These are phyloP conservation scores for Leptinotarsa undecemlineata DNA, from an alignment of 1,140 invertebrate species.

Conservation along the genomic window DNA sequence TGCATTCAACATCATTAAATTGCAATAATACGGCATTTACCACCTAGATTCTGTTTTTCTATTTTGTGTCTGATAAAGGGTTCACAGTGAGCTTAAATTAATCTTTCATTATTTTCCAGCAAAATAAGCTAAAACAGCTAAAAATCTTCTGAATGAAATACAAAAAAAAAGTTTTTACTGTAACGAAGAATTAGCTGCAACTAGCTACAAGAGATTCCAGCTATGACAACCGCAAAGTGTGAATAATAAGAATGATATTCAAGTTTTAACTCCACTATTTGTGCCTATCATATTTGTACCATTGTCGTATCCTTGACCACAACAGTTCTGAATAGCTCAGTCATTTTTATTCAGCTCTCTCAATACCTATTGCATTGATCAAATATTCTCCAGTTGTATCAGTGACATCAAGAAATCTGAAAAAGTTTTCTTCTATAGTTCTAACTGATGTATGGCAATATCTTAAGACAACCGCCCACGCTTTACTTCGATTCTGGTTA, in stretches of 20 bases:
- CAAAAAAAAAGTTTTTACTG: constrained; percentile 36
- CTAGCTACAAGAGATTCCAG: constrained; percentile 31
- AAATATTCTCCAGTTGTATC: too few relatives aligned
- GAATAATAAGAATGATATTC: constrained; percentile 39
- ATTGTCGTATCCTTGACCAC: constrained; percentile 40
- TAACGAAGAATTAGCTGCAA: constrained; percentile 33
- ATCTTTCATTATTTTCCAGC: constrained; percentile 36
- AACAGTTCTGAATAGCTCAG: constrained; percentile 36
- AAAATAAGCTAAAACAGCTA: constrained; percentile 1
- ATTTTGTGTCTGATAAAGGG: constrained; percentile 39
- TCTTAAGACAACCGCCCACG: too few relatives aligned
- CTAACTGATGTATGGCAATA: too few relatives aligned
- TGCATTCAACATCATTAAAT: too few relatives aligned
- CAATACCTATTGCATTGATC: constrained; percentile 30
- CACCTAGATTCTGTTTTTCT: constrained; percentile 24
- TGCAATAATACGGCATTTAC: too few relatives aligned
- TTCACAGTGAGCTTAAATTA: constrained; percentile 37
- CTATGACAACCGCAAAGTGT: constrained; percentile 42
- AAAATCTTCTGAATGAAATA: constrained; percentile 31
- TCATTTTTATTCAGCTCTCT: constrained; percentile 34
- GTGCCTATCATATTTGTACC: constrained; percentile 38
- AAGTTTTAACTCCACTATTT: constrained; percentile 37
- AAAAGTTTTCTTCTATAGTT: too few relatives aligned
- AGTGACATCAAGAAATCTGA: too few relatives aligned
- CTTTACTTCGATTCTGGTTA: too few relatives aligned